Evolutionary conservation across 1,140 invertebrate species (phyloP).

Genomic region (Hormaphis cornu): DNA sequence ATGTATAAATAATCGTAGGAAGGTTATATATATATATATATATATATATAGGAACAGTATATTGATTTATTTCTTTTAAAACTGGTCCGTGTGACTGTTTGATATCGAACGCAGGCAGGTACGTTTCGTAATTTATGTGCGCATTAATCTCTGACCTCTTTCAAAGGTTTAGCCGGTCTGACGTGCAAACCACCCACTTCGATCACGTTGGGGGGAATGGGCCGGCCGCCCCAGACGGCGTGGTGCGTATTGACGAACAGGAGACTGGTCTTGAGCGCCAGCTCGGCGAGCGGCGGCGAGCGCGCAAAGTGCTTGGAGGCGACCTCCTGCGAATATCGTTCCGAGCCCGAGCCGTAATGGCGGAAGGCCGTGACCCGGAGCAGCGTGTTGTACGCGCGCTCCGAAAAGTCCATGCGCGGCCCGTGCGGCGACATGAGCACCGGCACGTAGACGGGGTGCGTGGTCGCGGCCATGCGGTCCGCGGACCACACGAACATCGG

Average conservation of each 20-base stretch:
- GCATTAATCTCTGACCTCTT: too few relatives aligned
- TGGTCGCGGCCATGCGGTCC: constrained; percentile 39
- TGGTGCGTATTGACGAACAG: constrained; percentile 40
- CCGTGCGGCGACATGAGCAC: constrained; percentile 14
- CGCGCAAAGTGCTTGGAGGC: constrained; percentile 37
- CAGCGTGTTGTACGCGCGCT: constrained; percentile 14
- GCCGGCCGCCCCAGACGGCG: constrained; percentile 29
- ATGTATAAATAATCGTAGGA: too few relatives aligned
- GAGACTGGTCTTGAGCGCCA: constrained; percentile 35
- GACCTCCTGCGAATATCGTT: neutral
- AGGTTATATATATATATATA: too few relatives aligned
- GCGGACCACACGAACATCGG: constrained; percentile 52
- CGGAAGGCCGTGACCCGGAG: neutral
- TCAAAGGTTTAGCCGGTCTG: constrained; percentile 36
- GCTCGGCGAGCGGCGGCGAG: constrained; percentile 47
- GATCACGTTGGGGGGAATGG: constrained; percentile 39
- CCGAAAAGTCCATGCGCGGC: neutral
- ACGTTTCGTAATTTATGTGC: too few relatives aligned
- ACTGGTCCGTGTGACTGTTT: too few relatives aligned
- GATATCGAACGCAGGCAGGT: too few relatives aligned
- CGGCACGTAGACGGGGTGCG: constrained; percentile 36
- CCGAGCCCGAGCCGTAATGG: neutral
- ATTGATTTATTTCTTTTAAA: too few relatives aligned
- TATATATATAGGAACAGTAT: too few relatives aligned
- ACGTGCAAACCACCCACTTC: constrained; percentile 42